These are phyloP conservation scores for Diachasmimorpha longicaudata DNA, from an alignment of 1,140 invertebrate species.

Conservation along the genomic window DNA sequence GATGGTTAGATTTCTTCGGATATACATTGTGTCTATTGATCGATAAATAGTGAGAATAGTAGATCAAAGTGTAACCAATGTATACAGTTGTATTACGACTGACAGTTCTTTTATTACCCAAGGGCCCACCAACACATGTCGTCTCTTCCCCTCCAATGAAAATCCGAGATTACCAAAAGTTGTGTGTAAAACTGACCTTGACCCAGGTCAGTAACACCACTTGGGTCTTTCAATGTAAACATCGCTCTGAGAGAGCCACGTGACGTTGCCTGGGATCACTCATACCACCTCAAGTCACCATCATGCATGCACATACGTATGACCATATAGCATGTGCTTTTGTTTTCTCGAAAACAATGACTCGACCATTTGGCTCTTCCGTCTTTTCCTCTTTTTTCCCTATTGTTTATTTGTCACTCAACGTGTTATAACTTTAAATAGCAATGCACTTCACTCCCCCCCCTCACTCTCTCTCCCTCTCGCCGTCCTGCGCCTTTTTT, in stretches of 20 bases:
- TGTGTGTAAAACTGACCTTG: constrained; percentile 38
- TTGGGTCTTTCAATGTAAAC: constrained; percentile 14
- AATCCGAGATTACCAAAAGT: constrained; percentile 44
- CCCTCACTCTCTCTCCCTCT: neutral
- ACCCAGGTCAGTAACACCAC: constrained; percentile 40
- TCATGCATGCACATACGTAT: neutral
- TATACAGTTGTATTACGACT: neutral
- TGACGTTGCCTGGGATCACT: constrained; percentile 2
- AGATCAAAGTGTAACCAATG: neutral
- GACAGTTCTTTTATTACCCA: neutral
- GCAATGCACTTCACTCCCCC: neutral
- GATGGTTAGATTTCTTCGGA: too few species aligned
- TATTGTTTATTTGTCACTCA: constrained; percentile 3
- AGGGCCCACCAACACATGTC: neutral
- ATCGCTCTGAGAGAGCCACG: constrained; percentile 7
- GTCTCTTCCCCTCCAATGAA: constrained; percentile 28
- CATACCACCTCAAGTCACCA: neutral
- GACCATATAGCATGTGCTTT: neutral
- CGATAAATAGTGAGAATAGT: too few species aligned
- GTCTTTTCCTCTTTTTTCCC: neutral
- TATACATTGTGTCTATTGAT: too few species aligned
- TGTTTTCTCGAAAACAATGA: neutral
- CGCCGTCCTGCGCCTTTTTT: neutral
- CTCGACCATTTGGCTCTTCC: neutral
- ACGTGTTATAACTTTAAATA: neutral